Percentiles rank a stretch among this genome's conserved stretches.
phyloP scores from a whole-genome alignment of 2,888 invertebrate genomes.

The Allygus modestus region DNA sequence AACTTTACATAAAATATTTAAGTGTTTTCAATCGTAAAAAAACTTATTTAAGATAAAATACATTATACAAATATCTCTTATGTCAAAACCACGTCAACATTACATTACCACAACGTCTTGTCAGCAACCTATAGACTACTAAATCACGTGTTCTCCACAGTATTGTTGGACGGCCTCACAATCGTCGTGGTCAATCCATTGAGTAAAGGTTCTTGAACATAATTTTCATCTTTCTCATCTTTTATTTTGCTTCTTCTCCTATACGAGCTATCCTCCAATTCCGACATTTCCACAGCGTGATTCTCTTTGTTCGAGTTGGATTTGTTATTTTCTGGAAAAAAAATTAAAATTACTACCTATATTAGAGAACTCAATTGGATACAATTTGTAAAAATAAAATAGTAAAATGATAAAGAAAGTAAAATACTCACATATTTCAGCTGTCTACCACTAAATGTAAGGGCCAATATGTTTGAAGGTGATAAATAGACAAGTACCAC shows the following conservation, averaged over 20 bases:
- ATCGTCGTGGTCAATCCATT: neutral
- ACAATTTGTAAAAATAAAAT: neutral
- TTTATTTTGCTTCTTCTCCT: conserved; percentile 1
- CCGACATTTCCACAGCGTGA: conserved; percentile 6
- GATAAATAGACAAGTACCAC: too few species aligned
- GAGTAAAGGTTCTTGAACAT: neutral
- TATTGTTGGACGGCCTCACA: neutral
- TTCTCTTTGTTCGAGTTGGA: neutral
- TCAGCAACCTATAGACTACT: neutral
- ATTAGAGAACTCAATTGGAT: neutral
- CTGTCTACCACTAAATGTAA: neutral
- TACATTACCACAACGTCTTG: too few species aligned
- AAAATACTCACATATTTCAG: neutral
- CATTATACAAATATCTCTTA: too few species aligned
- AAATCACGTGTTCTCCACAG: neutral
- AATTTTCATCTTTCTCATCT: neutral
- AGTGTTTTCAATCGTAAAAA: too few species aligned
- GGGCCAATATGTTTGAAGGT: too few species aligned
- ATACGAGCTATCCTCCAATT: neutral
- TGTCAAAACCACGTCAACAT: too few species aligned
- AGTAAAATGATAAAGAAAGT: neutral
- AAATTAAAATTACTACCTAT: neutral
- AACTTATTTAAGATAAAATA: too few species aligned
- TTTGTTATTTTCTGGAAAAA: neutral
- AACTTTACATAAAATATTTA: too few species aligned